These are phyloP conservation scores for Piscicola geometra DNA, from an alignment of 2,888 invertebrate genomes.

Conservation along the genomic window DNA sequence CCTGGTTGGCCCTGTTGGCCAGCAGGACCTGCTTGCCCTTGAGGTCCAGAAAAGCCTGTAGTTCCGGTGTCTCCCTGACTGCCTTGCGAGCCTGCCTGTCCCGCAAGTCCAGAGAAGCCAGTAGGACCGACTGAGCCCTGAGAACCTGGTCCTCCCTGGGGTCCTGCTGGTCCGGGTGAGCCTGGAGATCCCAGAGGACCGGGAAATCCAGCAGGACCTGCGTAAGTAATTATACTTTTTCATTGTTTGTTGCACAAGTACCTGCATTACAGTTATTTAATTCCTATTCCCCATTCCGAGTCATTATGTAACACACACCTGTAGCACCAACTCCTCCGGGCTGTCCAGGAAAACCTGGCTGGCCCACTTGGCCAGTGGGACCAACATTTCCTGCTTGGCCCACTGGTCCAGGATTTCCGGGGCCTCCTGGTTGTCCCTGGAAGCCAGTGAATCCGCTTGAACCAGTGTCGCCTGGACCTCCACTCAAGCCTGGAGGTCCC, in stretches of 20 bases:
- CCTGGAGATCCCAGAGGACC: conserved; percentile 31
- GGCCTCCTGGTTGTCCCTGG: conserved; percentile 42
- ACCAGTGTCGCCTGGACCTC: conserved; percentile 10
- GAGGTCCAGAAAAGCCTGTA: conserved; percentile 12
- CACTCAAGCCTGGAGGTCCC: conserved; percentile 10
- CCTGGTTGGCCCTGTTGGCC: conserved; percentile 60
- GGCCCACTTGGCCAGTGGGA: conserved; percentile 33
- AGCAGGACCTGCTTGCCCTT: conserved; percentile 25
- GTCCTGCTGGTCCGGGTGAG: conserved; percentile 30
- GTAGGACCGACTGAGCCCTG: neutral
- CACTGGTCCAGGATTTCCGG: conserved; percentile 30
- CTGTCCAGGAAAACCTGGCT: conserved; percentile 46
- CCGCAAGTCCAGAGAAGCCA: neutral
- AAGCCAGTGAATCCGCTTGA: conserved; percentile 44
- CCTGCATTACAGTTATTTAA: neutral
- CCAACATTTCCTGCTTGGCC: conserved; percentile 13
- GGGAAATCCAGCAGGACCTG: conserved; percentile 35
- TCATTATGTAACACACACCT: conserved; percentile 14
- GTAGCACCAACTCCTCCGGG: conserved; percentile 33
- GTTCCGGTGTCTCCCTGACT: conserved; percentile 34
- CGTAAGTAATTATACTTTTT: conserved; percentile 25
- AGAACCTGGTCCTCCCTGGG: conserved; percentile 46
- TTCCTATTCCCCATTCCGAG: neutral
- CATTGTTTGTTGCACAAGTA: neutral
- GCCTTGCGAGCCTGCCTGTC: conserved; percentile 30